Percentiles rank a stretch among this genome's conserved stretches.
Evolutionary conservation across 2,113 vertebrate genomes (phyloP).

Genomic region (Sterrhoptilus dennistouni): DNA sequence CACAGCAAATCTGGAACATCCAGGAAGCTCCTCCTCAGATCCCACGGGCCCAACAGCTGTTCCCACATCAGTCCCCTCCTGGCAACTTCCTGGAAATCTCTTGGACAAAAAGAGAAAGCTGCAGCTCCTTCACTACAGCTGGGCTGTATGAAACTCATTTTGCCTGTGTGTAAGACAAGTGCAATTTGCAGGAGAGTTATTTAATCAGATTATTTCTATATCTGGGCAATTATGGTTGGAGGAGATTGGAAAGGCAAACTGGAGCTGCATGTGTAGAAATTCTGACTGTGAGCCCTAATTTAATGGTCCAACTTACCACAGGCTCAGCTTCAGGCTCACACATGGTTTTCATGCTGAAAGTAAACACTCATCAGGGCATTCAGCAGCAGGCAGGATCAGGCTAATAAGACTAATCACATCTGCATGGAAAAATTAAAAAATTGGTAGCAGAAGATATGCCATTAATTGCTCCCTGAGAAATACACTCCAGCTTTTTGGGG

Average conservation of each 20-base stretch:
- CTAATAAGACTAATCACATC: neutral
- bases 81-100: neutral
- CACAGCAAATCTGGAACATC: neutral
- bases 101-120: neutral
- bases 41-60: neutral
- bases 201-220: neutral
- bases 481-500: neutral
- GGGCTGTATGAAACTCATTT: neutral
- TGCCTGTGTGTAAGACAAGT: rapidly evolving
- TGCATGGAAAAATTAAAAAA: neutral
- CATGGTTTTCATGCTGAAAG: neutral
- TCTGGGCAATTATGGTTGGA: neutral
- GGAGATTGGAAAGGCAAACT: neutral
- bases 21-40: neutral
- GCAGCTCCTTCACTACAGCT: neutral
- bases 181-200: neutral
- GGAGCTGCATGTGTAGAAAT: neutral
- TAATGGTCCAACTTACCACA: neutral
- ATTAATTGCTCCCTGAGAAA: neutral
- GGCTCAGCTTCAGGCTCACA: neutral
- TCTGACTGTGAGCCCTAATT: neutral
- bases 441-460: neutral
- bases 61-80: neutral
- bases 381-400: neutral
- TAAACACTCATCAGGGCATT: neutral